These are phyloP conservation scores for Macrobrachium rosenbergii DNA, from an alignment of 1,140 invertebrate species.

Conservation along the genomic window DNA sequence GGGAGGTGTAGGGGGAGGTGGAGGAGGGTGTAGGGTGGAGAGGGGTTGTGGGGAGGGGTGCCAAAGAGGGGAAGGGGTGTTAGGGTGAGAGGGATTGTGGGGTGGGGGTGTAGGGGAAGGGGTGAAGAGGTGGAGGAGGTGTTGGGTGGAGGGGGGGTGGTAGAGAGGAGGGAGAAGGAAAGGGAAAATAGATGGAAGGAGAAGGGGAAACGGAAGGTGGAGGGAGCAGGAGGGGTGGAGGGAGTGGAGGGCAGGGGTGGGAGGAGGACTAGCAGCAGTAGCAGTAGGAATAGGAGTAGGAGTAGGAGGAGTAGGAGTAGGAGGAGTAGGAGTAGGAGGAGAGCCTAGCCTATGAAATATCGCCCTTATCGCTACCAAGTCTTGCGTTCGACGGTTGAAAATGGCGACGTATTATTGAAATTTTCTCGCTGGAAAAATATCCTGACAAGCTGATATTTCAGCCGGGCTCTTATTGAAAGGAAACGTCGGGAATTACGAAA, in stretches of 20 bases:
- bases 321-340: not conserved
- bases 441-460: conserved; percentile 66
- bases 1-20: too few species aligned
- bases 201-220: not conserved
- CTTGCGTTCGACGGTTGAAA: conserved; percentile 63
- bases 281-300: not conserved
- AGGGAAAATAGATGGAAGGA: too few species aligned
- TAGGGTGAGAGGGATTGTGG: too few species aligned
- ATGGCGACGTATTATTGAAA: conserved; percentile 66
- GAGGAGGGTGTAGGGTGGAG: too few species aligned
- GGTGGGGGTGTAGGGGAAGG: too few species aligned
- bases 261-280: not conserved
- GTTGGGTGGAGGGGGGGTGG: too few species aligned
- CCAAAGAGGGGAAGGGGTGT: too few species aligned
- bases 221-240: not conserved
- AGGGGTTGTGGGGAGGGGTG: too few species aligned
- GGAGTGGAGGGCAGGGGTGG: too few species aligned
- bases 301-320: not conserved
- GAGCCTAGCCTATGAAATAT: conserved; percentile 56
- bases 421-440: conserved; percentile 66
- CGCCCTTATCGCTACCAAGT: conserved; percentile 59
- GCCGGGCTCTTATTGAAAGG: conserved; percentile 66
- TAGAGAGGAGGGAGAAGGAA: too few species aligned
- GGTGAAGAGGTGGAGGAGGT: not conserved
- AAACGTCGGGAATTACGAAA: conserved; percentile 67